These are phyloP conservation scores for Ciconia nigra DNA, from an alignment of 2,797 vertebrate species.

Conservation along the genomic window DNA sequence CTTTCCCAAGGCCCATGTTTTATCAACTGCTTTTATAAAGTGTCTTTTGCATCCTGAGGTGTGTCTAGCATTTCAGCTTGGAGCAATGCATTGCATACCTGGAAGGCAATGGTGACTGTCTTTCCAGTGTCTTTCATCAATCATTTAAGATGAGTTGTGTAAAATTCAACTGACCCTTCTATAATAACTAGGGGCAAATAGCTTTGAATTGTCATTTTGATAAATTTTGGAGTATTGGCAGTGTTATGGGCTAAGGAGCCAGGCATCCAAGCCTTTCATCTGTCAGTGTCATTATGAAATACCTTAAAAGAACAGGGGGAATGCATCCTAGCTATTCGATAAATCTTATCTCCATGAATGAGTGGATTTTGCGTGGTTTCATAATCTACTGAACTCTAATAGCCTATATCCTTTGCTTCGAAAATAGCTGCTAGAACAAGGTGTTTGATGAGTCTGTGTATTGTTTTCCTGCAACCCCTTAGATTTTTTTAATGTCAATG, in stretches of 20 bases:
- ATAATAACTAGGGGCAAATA: slow-evolving; percentile 38
- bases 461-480: neutral
- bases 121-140: slow-evolving; percentile 39
- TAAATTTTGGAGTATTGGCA: slow-evolving; percentile 36
- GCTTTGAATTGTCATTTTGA: slow-evolving; percentile 59
- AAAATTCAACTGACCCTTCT: slow-evolving; percentile 39
- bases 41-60: neutral
- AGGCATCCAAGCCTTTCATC: slow-evolving; percentile 14
- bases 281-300: slow-evolving; percentile 38
- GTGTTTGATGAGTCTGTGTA: neutral
- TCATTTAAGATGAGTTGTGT: slow-evolving; percentile 36
- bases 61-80: neutral
- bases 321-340: neutral
- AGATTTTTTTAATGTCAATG: neutral
- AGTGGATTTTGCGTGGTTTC: slow-evolving; percentile 22
- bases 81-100: neutral
- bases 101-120: neutral
- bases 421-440: slow-evolving; percentile 20
- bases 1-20: neutral
- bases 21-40: neutral
- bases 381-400: slow-evolving; percentile 35
- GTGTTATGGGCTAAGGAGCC: neutral
- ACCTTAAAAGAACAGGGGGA: neutral
- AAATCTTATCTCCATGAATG: slow-evolving; percentile 39
- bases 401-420: slow-evolving; percentile 19